These are phyloP conservation scores for Galleria mellonella DNA, from an alignment of 1,140 invertebrate species.

Conservation along the genomic window DNA sequence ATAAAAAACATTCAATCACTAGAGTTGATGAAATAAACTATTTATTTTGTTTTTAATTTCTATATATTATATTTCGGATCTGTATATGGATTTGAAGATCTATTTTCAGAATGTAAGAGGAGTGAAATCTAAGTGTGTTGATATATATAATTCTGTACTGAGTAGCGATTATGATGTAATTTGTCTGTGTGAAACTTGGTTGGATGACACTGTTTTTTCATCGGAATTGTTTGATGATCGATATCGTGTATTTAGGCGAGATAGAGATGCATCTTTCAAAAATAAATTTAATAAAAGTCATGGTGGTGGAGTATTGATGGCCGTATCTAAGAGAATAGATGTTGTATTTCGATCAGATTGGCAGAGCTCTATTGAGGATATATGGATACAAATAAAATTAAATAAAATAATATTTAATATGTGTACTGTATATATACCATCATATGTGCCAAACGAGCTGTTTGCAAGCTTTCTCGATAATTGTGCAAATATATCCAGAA, in stretches of 20 bases:
- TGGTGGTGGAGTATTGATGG: slow-evolving; percentile 1
- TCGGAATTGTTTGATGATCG: neutral
- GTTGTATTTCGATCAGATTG: neutral
- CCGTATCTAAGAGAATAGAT: neutral
- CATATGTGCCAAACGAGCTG: neutral
- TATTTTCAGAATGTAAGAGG: neutral
- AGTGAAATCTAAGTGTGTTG: neutral
- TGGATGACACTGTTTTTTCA: neutral
- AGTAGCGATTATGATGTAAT: neutral
- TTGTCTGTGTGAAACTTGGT: neutral
- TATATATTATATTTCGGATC: neutral
- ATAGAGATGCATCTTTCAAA: neutral
- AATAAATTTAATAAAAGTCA: neutral
- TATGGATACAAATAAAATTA: too few species aligned
- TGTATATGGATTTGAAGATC: neutral
- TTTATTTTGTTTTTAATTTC: too few species aligned
- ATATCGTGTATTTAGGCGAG: neutral
- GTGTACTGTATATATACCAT: too few species aligned
- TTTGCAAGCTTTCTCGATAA: neutral
- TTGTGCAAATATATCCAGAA: neutral
- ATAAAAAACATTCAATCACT: neutral
- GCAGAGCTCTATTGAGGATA: neutral
- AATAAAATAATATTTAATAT: too few species aligned
- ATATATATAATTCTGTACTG: neutral
- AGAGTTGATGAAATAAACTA: neutral